Evolutionary conservation across 2,888 invertebrate species (phyloP), one percentile per base, ranked within the genome.

Genomic region (Clunio marinus): DNA sequence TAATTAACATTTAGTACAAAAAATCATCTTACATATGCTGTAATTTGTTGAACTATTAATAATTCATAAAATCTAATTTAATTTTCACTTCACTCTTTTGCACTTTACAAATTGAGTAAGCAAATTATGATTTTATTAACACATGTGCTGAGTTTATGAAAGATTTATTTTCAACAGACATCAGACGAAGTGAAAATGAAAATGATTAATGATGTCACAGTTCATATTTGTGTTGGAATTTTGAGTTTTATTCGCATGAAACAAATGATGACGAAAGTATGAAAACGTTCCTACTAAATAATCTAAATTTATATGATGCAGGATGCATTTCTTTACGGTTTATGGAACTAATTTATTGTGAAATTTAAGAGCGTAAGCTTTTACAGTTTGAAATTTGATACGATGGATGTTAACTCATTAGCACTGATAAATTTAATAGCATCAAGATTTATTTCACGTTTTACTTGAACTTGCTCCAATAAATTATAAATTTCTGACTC

Each of bases 271-370:
- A 32, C 5, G 32, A 4, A 32, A 32, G 32, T 4, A 32, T 7
- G 32, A 4, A 32, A 57, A 27, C 27, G 57, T n/a, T n/a, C n/a
- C n/a, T n/a, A n/a, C n/a, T n/a, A 57, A 57, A 27, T 27, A 57
- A 57, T 59, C 59, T 59, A 59, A 59, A 59, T 59, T 59, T 59
- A 35, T 59, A 17, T 32, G 15, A 59, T 20, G 24, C 60, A 60
- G 60, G 60, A 60, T 60, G 60, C 60, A 60, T 24, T 60, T 37
- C 51, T 60, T 35, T 24, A 60, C 60, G 60, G 37, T 37, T 37
- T 24, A 22, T 60, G 37, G 22, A 37, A 13, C 22, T 60, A 60
- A 60, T 60, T 60, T 60, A 60, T 35, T 35, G 41, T 60, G 35
- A 60, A 22, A n/a, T n/a, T n/a, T 57, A 27, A 15, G 15, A 37